Evolutionary conservation across 2,113 vertebrate species (phyloP).

Genomic region (Halcyon senegalensis): DNA sequence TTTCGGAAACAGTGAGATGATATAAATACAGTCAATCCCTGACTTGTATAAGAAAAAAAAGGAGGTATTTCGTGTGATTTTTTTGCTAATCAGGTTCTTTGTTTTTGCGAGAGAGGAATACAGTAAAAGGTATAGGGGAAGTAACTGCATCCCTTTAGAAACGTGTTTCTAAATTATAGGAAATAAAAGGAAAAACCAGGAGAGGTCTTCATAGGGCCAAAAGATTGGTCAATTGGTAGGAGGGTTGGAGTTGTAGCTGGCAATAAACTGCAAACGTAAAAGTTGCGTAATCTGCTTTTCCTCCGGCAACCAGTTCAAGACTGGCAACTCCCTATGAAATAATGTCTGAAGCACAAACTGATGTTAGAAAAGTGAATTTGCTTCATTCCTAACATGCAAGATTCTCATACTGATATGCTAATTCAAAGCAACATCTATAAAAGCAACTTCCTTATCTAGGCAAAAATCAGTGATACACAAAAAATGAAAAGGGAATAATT

Average conservation of each 20-base stretch:
- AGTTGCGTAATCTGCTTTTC: constrained; percentile 6
- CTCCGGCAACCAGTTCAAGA: background rate
- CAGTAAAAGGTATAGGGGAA: background rate
- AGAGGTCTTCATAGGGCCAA: background rate
- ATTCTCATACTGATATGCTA: background rate
- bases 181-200: background rate
- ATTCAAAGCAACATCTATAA: background rate
- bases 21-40: background rate
- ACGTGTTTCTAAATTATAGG: background rate
- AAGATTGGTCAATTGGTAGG: background rate
- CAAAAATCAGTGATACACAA: background rate
- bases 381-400: background rate
- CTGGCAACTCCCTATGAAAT: constrained; percentile 14
- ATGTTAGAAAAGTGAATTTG: background rate
- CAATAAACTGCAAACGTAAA: background rate
- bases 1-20: background rate
- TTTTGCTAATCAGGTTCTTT: background rate
- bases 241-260: background rate
- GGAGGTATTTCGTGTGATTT: background rate
- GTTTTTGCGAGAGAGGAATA: background rate
- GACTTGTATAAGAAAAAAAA: background rate
- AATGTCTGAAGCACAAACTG: background rate
- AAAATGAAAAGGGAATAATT: background rate
- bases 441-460: background rate
- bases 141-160: background rate